Percentiles rank a stretch among this genome's conserved stretches.
These are phyloP conservation scores for Stenolophus ochropezus DNA, from an alignment of 2,888 invertebrate genomes.

Conservation along the genomic window DNA sequence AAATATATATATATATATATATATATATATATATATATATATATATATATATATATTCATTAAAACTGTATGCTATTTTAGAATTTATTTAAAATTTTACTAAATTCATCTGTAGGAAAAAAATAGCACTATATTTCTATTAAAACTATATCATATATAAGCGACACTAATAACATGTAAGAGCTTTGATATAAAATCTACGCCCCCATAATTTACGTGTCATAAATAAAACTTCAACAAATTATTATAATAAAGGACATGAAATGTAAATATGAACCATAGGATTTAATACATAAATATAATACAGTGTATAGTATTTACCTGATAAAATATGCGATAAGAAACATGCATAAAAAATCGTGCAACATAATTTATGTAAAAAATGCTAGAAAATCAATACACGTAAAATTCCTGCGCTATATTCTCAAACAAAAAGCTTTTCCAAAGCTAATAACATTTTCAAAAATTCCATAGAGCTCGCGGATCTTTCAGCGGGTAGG, in stretches of 20 bases:
- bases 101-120: no score
- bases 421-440: conserved; percentile 2
- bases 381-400: conserved; percentile 5
- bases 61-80: no score
- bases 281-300: not conserved
- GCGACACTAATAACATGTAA: not conserved
- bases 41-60: no score
- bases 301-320: not conserved
- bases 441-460: conserved; percentile 12
- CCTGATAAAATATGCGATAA: not conserved
- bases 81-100: no score
- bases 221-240: not conserved
- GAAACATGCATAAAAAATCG: not conserved
- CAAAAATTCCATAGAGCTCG: conserved; percentile 16
- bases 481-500: conserved; percentile 24
- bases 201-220: not conserved
- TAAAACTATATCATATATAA: no score
- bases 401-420: conserved; percentile 6
- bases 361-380: conserved; percentile 13
- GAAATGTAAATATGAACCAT: not conserved
- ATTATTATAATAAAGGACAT: not conserved
- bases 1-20: no score
- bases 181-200: not conserved
- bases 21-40: no score
- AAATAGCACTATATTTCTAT: no score